These are phyloP conservation scores for Aphelinus atriplicis DNA, from an alignment of 1,140 invertebrate genomes.

Conservation along the genomic window DNA sequence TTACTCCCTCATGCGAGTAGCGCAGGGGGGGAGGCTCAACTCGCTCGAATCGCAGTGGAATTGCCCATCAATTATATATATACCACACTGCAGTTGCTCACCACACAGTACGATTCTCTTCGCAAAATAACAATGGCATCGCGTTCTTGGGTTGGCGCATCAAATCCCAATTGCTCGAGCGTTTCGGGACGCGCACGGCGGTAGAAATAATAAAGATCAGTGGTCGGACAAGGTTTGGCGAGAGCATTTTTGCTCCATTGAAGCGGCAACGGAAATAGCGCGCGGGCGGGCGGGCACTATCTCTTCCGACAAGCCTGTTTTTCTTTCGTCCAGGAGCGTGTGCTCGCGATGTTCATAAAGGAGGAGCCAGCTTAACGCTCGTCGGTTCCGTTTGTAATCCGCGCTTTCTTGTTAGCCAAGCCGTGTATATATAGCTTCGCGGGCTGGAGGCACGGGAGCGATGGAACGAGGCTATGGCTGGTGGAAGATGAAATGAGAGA, in stretches of 20 bases:
- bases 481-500: constrained; percentile 7
- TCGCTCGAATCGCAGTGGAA: no score
- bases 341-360: background rate
- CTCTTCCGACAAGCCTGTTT: background rate
- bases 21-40: no score
- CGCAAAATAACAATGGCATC: no score
- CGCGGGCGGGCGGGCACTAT: background rate
- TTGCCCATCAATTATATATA: no score
- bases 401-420: background rate
- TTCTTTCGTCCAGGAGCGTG: background rate
- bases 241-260: background rate
- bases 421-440: no score
- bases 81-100: no score
- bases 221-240: constrained; percentile 14
- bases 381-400: background rate
- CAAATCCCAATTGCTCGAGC: no score
- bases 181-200: no score
- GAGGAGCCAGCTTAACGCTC: background rate
- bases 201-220: background rate
- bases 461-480: background rate
- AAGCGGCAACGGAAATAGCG: constrained; percentile 10
- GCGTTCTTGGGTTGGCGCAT: no score
- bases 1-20: no score
- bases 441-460: background rate
- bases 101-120: no score